phyloP scores from a whole-genome alignment of 2,797 vertebrate genomes.

The Hapalemur alaotrensis region DNA sequence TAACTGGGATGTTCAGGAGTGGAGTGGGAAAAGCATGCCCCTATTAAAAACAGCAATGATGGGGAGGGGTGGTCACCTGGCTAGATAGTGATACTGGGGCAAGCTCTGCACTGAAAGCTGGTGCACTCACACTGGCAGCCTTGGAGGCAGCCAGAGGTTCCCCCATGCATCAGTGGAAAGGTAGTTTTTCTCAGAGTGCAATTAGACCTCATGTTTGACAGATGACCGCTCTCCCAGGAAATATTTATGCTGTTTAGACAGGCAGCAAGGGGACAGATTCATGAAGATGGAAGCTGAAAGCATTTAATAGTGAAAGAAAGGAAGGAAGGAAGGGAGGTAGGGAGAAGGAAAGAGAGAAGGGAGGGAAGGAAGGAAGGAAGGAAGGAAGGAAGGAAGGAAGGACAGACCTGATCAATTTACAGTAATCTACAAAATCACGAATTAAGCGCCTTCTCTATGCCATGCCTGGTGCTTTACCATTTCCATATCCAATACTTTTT shows the following conservation, averaged over 20 bases:
- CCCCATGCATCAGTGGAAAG: constrained; percentile 37
- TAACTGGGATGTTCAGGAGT: neutral
- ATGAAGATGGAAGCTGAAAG: neutral
- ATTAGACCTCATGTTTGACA: constrained; percentile 67
- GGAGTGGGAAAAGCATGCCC: neutral
- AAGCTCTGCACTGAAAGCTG: neutral
- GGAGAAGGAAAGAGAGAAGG: too few species aligned
- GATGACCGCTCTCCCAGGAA: constrained; percentile 50
- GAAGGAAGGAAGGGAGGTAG: too few species aligned
- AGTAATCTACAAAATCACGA: neutral
- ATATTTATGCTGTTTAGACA: constrained; percentile 65
- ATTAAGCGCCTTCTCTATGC: neutral
- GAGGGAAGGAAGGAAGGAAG: rapidly evolving
- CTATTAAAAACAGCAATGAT: neutral
- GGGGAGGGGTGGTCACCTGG: neutral
- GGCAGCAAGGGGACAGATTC: neutral
- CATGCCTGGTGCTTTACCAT: neutral
- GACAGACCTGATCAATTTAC: too few species aligned
- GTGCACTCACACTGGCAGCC: neutral
- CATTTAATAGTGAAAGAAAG: neutral
- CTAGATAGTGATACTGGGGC: neutral
- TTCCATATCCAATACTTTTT: neutral
- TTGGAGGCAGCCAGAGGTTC: constrained; percentile 39
- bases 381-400: rapidly evolving
- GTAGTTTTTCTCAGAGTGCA: constrained; percentile 57